A percentile compares a stretch with the other conserved stretches of the same genome.
Conservation (phyloP, 2,888 invertebrate genomes). For the Flexamia atlantica region DNA sequence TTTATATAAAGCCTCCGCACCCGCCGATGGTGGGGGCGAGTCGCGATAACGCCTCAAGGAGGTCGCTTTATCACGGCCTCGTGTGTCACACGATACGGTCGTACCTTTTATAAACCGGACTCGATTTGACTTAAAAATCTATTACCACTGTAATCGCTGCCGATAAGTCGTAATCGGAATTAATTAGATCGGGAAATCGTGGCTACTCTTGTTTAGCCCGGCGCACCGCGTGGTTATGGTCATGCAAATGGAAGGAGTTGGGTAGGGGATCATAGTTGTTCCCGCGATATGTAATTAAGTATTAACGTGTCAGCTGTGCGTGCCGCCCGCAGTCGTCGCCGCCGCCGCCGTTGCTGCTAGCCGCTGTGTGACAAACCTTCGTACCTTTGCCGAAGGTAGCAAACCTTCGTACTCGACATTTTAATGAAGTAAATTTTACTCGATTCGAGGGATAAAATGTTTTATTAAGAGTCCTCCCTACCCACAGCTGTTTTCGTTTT, state of each 20-base stretch:
- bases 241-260: slow-evolving; percentile 12
- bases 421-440: too few species aligned
- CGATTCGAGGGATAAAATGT: too few species aligned
- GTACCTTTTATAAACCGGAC: background rate
- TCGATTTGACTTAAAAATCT: slow-evolving; percentile 19
- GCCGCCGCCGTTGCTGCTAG: background rate
- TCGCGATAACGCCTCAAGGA: too few species aligned
- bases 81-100: background rate
- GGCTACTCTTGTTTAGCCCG: background rate
- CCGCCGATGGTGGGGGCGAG: too few species aligned
- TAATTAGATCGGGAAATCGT: slow-evolving; percentile 27
- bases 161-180: slow-evolving; percentile 18
- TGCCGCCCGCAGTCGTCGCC: background rate
- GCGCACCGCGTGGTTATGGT: background rate
- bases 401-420: too few species aligned
- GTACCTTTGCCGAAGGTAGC: too few species aligned
- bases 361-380: too few species aligned
- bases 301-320: background rate
- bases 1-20: too few species aligned
- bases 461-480: too few species aligned
- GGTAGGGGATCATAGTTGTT: background rate
- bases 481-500: too few species aligned
- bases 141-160: slow-evolving; percentile 13
- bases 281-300: slow-evolving; percentile 5
- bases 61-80: too few species aligned